These are phyloP conservation scores for Volucella inanis DNA, from an alignment of 2,888 invertebrate species.

Conservation along the genomic window DNA sequence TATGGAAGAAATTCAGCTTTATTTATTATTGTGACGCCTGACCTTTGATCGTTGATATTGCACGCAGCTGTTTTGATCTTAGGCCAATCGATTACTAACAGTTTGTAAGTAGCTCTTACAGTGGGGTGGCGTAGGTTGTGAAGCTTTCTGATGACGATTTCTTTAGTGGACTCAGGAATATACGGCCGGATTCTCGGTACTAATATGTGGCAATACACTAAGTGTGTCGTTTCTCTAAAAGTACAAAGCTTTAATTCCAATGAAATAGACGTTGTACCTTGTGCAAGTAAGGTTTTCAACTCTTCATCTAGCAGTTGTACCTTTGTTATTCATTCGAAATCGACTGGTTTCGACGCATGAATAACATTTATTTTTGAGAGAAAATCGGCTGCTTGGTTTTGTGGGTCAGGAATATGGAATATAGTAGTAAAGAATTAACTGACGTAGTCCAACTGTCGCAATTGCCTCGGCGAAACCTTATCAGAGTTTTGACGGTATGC, in stretches of 20 bases:
- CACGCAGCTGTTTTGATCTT: too few relatives aligned
- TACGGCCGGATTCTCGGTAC: slow-evolving; percentile 19
- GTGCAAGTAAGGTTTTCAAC: slow-evolving; percentile 12
- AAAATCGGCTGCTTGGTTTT: slow-evolving; percentile 41
- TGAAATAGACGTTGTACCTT: slow-evolving; percentile 26
- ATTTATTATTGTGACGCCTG: too few relatives aligned
- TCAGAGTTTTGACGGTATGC: not conserved
- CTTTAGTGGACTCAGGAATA: slow-evolving; percentile 11
- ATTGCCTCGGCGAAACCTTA: not conserved
- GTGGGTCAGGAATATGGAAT: slow-evolving; percentile 24
- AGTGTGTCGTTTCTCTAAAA: not conserved
- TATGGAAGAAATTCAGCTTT: too few relatives aligned
- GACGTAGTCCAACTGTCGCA: slow-evolving; percentile 3
- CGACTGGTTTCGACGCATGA: not conserved
- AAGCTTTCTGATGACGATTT: slow-evolving; percentile 15
- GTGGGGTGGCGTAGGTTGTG: slow-evolving; percentile 51
- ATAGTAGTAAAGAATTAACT: slow-evolving; percentile 11
- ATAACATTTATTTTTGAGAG: slow-evolving; percentile 38
- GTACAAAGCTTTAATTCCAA: too few relatives aligned
- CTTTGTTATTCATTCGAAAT: too few relatives aligned
- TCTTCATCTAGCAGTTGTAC: slow-evolving; percentile 14
- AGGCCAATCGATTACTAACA: too few relatives aligned
- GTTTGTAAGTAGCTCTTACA: not conserved
- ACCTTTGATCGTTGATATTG: too few relatives aligned
- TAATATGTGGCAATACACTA: slow-evolving; percentile 28